phyloP scores from a whole-genome alignment of 2,888 invertebrate genomes.

The Limnephilus lunatus region DNA sequence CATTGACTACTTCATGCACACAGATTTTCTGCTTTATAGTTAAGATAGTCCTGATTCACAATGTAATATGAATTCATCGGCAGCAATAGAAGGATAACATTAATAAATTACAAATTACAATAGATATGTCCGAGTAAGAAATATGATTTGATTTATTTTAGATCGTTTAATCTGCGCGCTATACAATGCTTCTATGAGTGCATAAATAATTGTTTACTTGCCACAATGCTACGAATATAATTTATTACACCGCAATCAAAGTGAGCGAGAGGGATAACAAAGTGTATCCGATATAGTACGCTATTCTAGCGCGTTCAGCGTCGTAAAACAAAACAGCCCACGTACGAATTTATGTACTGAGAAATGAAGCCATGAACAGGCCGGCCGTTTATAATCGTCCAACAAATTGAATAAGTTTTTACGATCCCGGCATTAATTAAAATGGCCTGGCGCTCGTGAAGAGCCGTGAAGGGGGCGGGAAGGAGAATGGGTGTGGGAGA shows the following conservation, averaged over 20 bases:
- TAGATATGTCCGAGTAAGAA: neutral
- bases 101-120: neutral
- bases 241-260: conserved; percentile 26
- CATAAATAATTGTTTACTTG: neutral
- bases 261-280: neutral
- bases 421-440: conserved; percentile 64
- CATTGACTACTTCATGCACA: neutral
- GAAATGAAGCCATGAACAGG: conserved; percentile 52
- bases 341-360: conserved; percentile 35
- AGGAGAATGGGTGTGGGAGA: neutral
- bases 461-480: neutral
- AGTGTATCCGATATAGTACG: conserved; percentile 32
- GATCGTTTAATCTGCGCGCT: neutral
- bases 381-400: conserved; percentile 58
- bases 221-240: neutral
- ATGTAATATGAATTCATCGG: neutral
- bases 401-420: conserved; percentile 66
- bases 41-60: neutral
- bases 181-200: neutral
- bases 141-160: neutral
- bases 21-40: neutral
- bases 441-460: conserved; percentile 50
- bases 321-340: conserved; percentile 53
- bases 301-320: conserved; percentile 23
- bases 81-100: neutral